Evolutionary conservation across 2,113 vertebrate species (phyloP).

Genomic region (Proteles cristata): DNA sequence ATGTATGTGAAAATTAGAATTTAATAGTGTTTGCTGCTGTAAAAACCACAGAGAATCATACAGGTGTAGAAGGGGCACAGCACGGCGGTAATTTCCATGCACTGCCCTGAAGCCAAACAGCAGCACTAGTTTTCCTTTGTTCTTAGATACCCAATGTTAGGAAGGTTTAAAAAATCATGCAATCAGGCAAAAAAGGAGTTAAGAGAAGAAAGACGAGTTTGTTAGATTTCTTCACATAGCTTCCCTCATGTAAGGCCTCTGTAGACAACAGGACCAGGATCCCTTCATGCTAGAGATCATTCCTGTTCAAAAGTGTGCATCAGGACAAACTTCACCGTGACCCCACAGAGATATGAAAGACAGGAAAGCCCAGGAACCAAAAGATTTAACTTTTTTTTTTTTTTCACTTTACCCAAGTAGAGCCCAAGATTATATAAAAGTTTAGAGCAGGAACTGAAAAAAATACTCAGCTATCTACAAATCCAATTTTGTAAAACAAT

Average conservation of each 20-base stretch:
- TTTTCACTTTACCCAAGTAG: slow-evolving; percentile 37
- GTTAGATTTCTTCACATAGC: slow-evolving; percentile 45
- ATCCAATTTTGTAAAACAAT: slow-evolving; percentile 45
- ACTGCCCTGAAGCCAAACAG: background rate
- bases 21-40: background rate
- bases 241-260: background rate
- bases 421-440: background rate
- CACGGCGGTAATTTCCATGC: background rate
- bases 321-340: slow-evolving; percentile 31
- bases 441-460: slow-evolving; percentile 77
- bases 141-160: slow-evolving; percentile 11
- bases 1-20: background rate
- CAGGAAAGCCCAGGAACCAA: slow-evolving; percentile 30
- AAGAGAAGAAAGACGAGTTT: background rate
- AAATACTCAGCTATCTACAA: slow-evolving; percentile 74
- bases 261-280: background rate
- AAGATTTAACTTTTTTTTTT: slow-evolving; percentile 47
- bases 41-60: background rate
- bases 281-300: background rate
- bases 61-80: background rate
- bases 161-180: slow-evolving; percentile 56
- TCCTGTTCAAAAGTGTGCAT: background rate
- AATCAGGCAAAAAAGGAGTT: slow-evolving; percentile 21
- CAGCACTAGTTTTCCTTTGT: background rate
- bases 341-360: background rate